A percentile compares a stretch with the other conserved stretches of the same genome.
Conservation (phyloP, 2,797 vertebrate genomes). For the Poeciliopsis infans region DNA sequence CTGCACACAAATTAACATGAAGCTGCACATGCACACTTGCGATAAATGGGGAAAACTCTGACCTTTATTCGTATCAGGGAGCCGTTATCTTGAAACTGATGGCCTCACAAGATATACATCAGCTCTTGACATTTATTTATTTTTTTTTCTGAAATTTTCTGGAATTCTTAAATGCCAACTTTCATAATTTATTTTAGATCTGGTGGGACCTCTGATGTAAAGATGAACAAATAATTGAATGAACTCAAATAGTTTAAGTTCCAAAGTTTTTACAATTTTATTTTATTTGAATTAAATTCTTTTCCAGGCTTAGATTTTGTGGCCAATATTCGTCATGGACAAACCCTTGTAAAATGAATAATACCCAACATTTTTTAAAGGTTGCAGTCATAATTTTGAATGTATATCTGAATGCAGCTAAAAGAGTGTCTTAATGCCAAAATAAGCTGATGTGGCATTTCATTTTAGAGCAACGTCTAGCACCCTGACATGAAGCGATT, state of each 20-base stretch:
- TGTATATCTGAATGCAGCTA: neutral
- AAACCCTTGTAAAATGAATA: neutral
- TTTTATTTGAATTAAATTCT: neutral
- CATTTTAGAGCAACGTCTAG: neutral
- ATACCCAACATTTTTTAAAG: neutral
- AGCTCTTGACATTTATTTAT: constrained; percentile 46
- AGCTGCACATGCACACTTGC: constrained; percentile 16
- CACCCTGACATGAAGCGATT: neutral
- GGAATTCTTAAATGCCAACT: constrained; percentile 64
- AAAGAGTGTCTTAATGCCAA: neutral
- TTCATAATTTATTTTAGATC: constrained; percentile 59
- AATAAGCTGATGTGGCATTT: neutral
- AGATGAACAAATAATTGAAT: neutral
- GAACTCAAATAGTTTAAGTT: neutral
- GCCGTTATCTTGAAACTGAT: constrained; percentile 61
- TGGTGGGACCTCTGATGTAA: constrained; percentile 9
- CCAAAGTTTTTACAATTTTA: neutral
- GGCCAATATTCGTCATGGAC: neutral
- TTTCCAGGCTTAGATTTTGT: neutral
- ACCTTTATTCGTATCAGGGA: constrained; percentile 75
- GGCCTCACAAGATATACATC: constrained; percentile 58
- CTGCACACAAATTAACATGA: constrained; percentile 50
- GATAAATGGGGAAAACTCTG: constrained; percentile 62
- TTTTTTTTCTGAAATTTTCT: constrained; percentile 43
- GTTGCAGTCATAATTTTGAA: neutral